Conservation (phyloP, 2,797 vertebrate species). For the Oreortyx pictus region DNA sequence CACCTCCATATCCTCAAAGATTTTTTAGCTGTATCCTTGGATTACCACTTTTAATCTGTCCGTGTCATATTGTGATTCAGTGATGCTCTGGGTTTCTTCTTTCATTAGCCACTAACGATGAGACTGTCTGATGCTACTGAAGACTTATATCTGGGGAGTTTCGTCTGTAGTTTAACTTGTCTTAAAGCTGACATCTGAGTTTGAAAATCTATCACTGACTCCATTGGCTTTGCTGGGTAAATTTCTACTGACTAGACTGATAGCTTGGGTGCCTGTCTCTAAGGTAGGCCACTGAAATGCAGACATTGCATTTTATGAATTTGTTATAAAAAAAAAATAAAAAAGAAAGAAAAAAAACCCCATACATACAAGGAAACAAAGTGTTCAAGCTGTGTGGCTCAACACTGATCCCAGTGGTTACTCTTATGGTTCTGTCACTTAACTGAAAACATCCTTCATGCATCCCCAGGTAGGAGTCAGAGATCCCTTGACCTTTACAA, state of each 20-base stretch:
- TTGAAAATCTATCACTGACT: background rate
- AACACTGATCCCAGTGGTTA: background rate
- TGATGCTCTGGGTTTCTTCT: background rate
- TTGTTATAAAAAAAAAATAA: background rate
- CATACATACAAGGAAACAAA: background rate
- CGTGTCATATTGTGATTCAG: background rate
- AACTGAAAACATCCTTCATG: background rate
- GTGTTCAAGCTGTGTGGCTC: background rate
- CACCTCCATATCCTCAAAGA: background rate
- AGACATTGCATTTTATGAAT: background rate
- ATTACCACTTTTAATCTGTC: background rate
- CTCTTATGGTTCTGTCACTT: background rate
- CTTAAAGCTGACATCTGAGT: background rate
- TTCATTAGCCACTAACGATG: fast-evolving
- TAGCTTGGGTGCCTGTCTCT: background rate
- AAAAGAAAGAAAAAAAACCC: background rate
- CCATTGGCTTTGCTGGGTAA: background rate
- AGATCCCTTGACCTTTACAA: constrained; percentile 33
- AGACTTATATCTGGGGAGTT: background rate
- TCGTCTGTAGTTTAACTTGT: background rate
- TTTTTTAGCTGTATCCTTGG: background rate
- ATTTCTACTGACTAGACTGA: background rate
- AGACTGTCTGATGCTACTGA: background rate
- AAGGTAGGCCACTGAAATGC: background rate
- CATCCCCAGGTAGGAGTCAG: background rate